Conservation (phyloP, 2,888 invertebrate genomes). For the Ormyrus nitidulus region DNA sequence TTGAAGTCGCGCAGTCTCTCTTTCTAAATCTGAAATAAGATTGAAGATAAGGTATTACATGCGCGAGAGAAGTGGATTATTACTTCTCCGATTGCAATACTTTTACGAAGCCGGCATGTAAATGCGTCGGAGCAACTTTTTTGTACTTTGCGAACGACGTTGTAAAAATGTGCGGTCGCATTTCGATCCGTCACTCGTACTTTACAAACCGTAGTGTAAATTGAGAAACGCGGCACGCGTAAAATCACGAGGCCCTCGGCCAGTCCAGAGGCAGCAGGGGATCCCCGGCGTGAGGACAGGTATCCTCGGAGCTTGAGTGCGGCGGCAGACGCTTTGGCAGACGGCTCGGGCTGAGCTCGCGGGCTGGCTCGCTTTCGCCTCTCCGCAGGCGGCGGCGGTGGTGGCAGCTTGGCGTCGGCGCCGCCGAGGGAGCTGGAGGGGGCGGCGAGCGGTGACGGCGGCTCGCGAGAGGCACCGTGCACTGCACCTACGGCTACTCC, state of each 20-base stretch:
- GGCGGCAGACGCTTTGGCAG: slow-evolving; percentile 4
- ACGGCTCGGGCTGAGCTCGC: slow-evolving; percentile 58
- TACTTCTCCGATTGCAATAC: too few species aligned
- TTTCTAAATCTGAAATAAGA: slow-evolving; percentile 28
- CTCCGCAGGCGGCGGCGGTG: slow-evolving; percentile 33
- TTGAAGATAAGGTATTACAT: neutral
- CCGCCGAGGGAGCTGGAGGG: slow-evolving; percentile 21
- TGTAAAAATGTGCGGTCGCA: too few species aligned
- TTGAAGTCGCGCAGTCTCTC: slow-evolving; percentile 27
- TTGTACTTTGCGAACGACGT: too few species aligned
- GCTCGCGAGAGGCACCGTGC: slow-evolving; percentile 58
- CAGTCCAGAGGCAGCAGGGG: slow-evolving; percentile 9
- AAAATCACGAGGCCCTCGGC: neutral
- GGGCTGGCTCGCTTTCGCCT: slow-evolving; percentile 35
- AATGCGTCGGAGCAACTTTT: too few species aligned
- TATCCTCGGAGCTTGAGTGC: neutral
- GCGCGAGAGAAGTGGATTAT: neutral
- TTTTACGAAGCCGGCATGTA: neutral
- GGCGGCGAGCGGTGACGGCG: slow-evolving; percentile 33
- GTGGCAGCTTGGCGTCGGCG: slow-evolving; percentile 30
- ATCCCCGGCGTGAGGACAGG: neutral
- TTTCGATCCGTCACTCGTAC: too few species aligned
- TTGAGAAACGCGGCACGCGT: too few species aligned
- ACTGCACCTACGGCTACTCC: slow-evolving; percentile 68
- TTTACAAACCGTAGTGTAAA: too few species aligned